Base-by-base conservation (phyloP, 2,888 invertebrate species). In the Therioaphis trifolii region DNA sequence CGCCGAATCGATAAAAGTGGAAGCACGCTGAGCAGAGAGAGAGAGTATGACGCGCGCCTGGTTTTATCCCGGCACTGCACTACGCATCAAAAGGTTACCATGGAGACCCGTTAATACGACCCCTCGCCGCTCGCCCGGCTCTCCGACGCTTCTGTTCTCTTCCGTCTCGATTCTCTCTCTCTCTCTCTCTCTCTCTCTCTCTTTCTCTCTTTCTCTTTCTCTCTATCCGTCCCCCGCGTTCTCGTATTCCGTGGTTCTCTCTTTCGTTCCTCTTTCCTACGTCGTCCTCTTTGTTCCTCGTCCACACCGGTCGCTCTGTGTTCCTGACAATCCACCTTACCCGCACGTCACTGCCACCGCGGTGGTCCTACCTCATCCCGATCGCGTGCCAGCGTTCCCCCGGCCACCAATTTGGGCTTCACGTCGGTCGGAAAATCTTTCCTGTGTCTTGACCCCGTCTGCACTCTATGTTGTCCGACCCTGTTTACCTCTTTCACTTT, bases 41-140 rank as follows among this genome's bases (percentile, higher is more conserved):
- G 61, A 80, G 71, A 63, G 72, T 40, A 74, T 82, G 82, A 82
- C 82, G 82, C 63, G 82, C 82, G 82, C 82, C 72, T 46, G 71
- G 58, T 58, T 71, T 72, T 61, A 61, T 80, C 69, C 61, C 71
- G 35, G 49, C 49, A 69, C 63, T 49, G 61, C 61, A 61, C 72
- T 72, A 72, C 72, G 82, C 82, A 82, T 82, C 82, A 82, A 74
- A 82, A 82, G 82, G 82, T 82, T 82, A 63, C 82, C 82, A 82
- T 82, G 82, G 82, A 74, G 35, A 82, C 82, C 58, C 40, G 82
- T 82, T 74, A 74, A 82, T 74, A 82, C 66, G 71, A 80, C 80
- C 71, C 61, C 63, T 68, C 29, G 14, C 61, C 29, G 5, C 66
- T 4, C 35, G 21, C 11, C 15, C 61, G 35, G 35, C 35, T 11